Base-by-base conservation (phyloP, 2,113 vertebrate species). In the Neogale vison region DNA sequence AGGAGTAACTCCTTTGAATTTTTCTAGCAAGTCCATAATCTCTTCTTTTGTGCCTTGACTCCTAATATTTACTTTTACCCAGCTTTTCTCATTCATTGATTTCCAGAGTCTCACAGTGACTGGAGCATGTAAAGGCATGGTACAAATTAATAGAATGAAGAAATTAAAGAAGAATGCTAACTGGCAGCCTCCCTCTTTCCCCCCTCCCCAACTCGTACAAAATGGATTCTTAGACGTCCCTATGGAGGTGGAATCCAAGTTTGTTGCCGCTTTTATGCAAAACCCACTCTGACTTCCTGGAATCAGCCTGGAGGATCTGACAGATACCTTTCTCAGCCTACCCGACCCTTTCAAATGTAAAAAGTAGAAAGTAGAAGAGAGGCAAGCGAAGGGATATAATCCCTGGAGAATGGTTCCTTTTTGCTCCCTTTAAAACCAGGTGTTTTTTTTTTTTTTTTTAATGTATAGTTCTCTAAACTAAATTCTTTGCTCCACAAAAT, bases 191-290 rank as follows among this genome's bases (percentile, higher is more conserved):
- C 57, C 21, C 57, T 23, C 57, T 20, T 24, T 1, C 59, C 59
- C 20, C 4, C 9, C 1, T 18, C 9, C 23, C 6, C 11, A 31
- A 0, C 31, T 47, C 3, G 0, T 0, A 12, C 36, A 7, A 7
- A 6, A 13, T 7, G 3, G 4, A 2, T 8, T 71, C 50, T 47
- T 24, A 57, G 63, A 63, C 0, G 31, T 4, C 2, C 8, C 10
- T 12, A 0, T 0, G 31, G 14, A 50, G 26, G 50, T 17, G 1
- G 20, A 23, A 69, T 80, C 42, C 20, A 50, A 59, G 9, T 79
- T 13, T 15, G 52, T 2, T 24, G 57, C 36, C 23, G 29, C 42
- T 61, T 26, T 80, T 42, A 26, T 2, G 23, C 14, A 14, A n/a
- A 11, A 21, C 72, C 26, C 90, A 34, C 11, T n/a, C 24, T 24